These are phyloP conservation scores for Acanthosepion esculentum DNA, from an alignment of 2,888 invertebrate species.

Conservation along the genomic window DNA sequence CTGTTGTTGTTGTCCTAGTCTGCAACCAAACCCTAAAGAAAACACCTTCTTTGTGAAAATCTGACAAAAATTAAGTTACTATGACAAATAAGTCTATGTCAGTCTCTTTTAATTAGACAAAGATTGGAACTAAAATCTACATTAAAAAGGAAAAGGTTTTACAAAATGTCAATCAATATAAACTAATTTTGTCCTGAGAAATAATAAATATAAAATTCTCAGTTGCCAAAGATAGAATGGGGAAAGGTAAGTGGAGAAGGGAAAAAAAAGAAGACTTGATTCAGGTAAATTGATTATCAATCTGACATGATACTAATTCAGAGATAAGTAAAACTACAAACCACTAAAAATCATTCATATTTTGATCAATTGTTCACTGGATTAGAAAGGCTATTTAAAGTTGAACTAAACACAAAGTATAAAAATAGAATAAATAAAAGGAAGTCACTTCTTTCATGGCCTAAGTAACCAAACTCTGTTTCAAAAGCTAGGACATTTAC, in stretches of 20 bases:
- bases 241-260: neutral
- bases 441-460: neutral
- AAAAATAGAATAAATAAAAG: neutral
- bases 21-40: neutral
- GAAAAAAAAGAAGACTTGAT: neutral
- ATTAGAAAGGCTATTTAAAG: neutral
- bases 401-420: neutral
- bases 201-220: neutral
- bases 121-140: neutral
- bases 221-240: neutral
- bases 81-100: neutral
- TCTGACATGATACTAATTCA: neutral
- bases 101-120: neutral
- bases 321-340: neutral
- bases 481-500: too few relatives aligned
- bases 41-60: neutral
- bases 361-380: neutral
- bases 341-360: neutral
- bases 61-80: neutral
- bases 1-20: neutral
- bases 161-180: neutral
- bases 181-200: neutral
- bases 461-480: too few relatives aligned
- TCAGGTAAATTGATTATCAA: constrained; percentile 1
- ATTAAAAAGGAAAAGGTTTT: neutral